A percentile compares a stretch with the other conserved stretches of the same genome.
phyloP scores from a whole-genome alignment of 2,113 vertebrate species.

The Anser brachyrhynchus region DNA sequence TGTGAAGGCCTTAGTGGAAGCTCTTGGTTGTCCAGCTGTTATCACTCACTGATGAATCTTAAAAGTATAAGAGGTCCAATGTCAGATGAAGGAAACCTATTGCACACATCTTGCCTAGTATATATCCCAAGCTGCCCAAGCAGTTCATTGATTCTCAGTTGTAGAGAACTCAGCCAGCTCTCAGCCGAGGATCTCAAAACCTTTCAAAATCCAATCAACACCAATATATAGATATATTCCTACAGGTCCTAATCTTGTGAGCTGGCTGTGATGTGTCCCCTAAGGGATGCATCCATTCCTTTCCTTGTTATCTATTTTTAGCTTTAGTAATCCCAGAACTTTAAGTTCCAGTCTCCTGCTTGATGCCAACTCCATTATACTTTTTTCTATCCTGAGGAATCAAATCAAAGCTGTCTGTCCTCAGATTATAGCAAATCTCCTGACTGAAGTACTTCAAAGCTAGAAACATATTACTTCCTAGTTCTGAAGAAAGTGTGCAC shows the following conservation, averaged over 20 bases:
- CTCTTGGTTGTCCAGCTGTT: neutral
- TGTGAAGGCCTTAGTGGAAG: neutral
- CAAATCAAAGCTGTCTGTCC: neutral
- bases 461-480: neutral
- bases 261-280: neutral
- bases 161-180: neutral
- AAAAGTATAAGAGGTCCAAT: neutral
- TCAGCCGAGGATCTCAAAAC: neutral
- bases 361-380: neutral
- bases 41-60: neutral
- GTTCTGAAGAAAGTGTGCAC: neutral
- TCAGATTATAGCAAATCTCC: neutral
- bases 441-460: neutral
- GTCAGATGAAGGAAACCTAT: neutral
- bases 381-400: neutral
- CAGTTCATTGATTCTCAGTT: neutral
- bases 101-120: neutral
- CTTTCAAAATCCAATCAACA: neutral
- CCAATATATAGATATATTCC: neutral
- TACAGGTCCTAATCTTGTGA: neutral
- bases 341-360: neutral
- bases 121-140: neutral
- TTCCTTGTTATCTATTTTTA: neutral
- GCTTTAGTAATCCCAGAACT: neutral
- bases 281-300: neutral